A percentile compares a stretch with the other conserved stretches of the same genome.
phyloP scores from a whole-genome alignment of 2,113 vertebrate genomes.

The Dinomys branickii region DNA sequence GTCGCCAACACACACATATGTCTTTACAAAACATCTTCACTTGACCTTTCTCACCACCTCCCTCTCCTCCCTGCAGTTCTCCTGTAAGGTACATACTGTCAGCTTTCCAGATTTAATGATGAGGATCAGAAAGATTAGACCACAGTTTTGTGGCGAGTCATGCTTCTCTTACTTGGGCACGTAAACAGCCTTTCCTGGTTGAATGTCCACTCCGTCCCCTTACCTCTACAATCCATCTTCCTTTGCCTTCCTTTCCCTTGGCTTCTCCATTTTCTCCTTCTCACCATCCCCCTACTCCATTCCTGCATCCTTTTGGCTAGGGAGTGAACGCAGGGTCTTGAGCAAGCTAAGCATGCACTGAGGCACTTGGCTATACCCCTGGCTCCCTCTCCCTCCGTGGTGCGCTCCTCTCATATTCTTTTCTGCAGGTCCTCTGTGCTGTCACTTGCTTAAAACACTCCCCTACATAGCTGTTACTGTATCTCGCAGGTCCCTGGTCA shows the following conservation, averaged over 20 bases:
- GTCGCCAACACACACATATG: background rate
- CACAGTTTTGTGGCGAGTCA: background rate
- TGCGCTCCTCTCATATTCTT: background rate
- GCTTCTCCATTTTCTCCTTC: background rate
- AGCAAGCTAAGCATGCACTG: no score
- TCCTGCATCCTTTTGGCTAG: background rate
- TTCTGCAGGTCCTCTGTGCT: background rate
- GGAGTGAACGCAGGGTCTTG: background rate
- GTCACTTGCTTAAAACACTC: background rate
- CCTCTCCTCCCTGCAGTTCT: background rate
- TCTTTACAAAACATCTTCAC: constrained; percentile 32
- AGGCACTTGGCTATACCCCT: background rate
- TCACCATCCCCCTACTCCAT: background rate
- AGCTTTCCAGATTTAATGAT: background rate
- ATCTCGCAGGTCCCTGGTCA: background rate
- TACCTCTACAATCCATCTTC: background rate
- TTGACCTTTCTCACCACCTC: background rate
- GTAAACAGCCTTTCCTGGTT: background rate
- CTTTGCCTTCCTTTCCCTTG: no score
- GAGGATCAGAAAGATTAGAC: background rate
- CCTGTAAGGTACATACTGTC: background rate
- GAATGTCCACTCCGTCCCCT: background rate
- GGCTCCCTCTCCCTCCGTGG: background rate
- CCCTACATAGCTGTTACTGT: background rate
- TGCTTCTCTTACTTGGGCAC: background rate